Evolutionary conservation across 2,888 invertebrate genomes (phyloP).

Genomic region (Stenodera caucasica): DNA sequence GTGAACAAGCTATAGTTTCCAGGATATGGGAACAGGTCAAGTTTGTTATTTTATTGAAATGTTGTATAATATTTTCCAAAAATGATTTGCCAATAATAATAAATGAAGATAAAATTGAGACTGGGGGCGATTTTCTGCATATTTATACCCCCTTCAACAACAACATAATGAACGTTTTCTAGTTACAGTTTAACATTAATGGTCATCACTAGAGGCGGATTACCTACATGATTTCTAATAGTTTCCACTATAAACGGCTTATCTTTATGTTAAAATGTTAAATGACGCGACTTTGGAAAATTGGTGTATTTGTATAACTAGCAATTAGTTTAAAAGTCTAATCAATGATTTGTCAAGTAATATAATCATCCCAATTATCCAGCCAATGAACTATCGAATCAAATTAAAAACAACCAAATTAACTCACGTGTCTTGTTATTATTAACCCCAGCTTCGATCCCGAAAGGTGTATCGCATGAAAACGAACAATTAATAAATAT

Average conservation of each 20-base stretch:
- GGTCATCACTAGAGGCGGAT: not conserved
- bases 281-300: not conserved
- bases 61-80: not conserved
- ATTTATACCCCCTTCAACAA: not conserved
- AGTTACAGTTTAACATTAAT: slow-evolving; percentile 7
- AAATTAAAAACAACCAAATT: too few species aligned
- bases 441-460: too few species aligned
- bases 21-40: slow-evolving; percentile 17
- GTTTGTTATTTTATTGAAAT: too few species aligned
- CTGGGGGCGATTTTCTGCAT: not conserved
- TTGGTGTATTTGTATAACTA: not conserved
- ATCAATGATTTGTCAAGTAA: not conserved
- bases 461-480: not conserved
- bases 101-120: not conserved
- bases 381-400: not conserved
- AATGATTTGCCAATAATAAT: not conserved
- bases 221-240: not conserved
- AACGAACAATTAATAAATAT: not conserved
- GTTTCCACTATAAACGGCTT: slow-evolving; percentile 1
- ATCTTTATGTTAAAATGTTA: not conserved
- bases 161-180: slow-evolving; percentile 2
- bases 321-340: not conserved
- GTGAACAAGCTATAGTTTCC: not conserved
- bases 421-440: too few species aligned
- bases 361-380: not conserved